Evolutionary conservation across 2,113 vertebrate species (phyloP), one percentile per base, ranked within the genome.

Genomic region (Maccullochella peelii): DNA sequence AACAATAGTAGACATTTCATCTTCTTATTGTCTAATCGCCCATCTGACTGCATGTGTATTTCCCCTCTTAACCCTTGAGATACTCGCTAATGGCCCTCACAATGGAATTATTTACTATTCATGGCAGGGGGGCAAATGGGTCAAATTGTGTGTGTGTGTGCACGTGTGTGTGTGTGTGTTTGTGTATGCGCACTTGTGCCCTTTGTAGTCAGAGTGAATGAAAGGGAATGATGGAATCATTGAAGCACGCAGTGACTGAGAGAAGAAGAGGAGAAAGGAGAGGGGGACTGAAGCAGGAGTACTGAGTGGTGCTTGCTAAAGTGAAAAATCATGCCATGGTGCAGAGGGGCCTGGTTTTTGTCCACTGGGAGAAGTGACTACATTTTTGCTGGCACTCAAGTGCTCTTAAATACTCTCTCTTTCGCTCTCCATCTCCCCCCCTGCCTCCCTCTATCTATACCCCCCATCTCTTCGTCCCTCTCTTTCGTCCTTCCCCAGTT

Each of bases 281-380:
- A 88, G 79, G 70, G 82, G 76, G 85, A 85, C 86, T 38, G 74
- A 73, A 82, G 77, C 70, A 82, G 74, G 69, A 74, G 69, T 1
- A 52, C 81, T 70, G 92, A 93, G 83, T 87, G 80, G 84, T 81
- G 87, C 83, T 79, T 84, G 80, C 91, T 96, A 95, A 97, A 97
- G 96, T 97, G 95, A 96, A 97, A 97, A 97, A 96, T 95, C 97
- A 97, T 95, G 96, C 96, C 95, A 96, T 94, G 93, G 97, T 96
- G 96, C 95, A 91, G 94, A 81, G 94, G 93, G 95, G 93, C 73
- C 94, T 87, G 83, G 65, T 76, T 84, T 84, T 88, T 93, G 96
- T 97, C 96, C 95, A 79, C 95, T 92, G 96, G 96, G 95, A 96
- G 95, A 95, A 94, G 96, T 94, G 96, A 96, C 96, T 95, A 80